Percentiles rank a stretch among this genome's conserved stretches.
Conservation (phyloP, 2,797 vertebrate species). For the Buceros bicornis region DNA sequence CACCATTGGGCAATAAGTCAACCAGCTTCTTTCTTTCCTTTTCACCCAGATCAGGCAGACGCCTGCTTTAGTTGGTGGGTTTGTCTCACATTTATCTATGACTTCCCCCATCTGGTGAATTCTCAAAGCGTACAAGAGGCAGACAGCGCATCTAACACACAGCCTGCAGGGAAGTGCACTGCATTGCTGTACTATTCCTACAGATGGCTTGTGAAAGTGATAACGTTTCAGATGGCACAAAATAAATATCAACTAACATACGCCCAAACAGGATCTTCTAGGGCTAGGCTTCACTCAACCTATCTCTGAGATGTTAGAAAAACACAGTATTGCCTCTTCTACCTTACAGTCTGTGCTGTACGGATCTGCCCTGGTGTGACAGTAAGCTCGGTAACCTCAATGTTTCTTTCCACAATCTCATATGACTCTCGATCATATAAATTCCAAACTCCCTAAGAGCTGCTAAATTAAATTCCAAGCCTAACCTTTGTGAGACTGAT, state of each 20-base stretch:
- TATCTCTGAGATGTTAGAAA: background rate
- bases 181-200: background rate
- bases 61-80: background rate
- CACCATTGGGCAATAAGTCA: background rate
- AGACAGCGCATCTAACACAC: background rate
- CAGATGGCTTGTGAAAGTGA: background rate
- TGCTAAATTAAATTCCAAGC: background rate
- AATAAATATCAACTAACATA: background rate
- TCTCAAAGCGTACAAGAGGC: background rate
- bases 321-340: background rate
- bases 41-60: background rate
- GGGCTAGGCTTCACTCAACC: background rate
- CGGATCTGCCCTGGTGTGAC: background rate
- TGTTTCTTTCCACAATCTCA: background rate
- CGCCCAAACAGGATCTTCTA: background rate
- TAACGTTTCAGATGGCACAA: background rate
- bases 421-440: background rate
- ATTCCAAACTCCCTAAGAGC: background rate
- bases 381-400: background rate
- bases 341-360: background rate
- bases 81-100: background rate
- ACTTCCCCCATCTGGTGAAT: background rate
- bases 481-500: background rate
- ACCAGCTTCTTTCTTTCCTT: background rate
- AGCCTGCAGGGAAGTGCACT: background rate